Evolutionary conservation across 64 coral and sea anemone genomes (phyloP), one percentile per base, ranked within the genome.

Genomic region (Pocillopora verrucosa): DNA sequence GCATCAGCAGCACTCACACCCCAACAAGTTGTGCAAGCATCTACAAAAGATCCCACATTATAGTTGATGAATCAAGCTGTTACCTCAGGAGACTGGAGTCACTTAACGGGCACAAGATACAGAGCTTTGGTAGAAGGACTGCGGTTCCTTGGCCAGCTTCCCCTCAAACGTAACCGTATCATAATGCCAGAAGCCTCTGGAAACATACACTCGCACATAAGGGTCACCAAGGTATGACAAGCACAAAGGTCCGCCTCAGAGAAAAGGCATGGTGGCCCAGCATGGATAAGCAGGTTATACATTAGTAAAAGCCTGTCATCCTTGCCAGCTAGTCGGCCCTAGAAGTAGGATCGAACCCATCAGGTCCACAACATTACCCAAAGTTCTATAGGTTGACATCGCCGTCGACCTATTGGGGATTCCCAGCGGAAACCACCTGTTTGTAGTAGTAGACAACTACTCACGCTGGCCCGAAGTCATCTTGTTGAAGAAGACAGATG

Each of bases 321-420:
- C 74, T 36, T 88, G 73, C 58, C 86, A 88, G 61, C 86, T 88
- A 16, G 72, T 77, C 35, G 58, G 86, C 13, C 86, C 86, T 60
- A 35, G 86, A 77, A 51, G 74, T 64, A 64, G 34, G 17, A 24
- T 77, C 13, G 76, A 90, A 34, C 88, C 76, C 9, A 72, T 73
- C 61, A 77, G 59, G 34, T 88, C 72, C 59, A 88, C 87, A 22
- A 61, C 51, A 16, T 20, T 88, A 26, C 87, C 87, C 2, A 4
- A 81, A 59, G 88, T 1, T 34, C 22, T 36, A 1, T 73, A 15
- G 61, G 11, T 0, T 22, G 64, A 90, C 61, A 68, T 81, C 24
- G 61, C 75, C 16, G 61, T 89, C 65, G 76, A 89, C 87, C 75
- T 89, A 51, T 34, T 78, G n/a, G 59, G 68, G 38, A n/a, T 89